Evolutionary conservation across 2,113 vertebrate species (phyloP).

Genomic region (Accipiter cooperii): DNA sequence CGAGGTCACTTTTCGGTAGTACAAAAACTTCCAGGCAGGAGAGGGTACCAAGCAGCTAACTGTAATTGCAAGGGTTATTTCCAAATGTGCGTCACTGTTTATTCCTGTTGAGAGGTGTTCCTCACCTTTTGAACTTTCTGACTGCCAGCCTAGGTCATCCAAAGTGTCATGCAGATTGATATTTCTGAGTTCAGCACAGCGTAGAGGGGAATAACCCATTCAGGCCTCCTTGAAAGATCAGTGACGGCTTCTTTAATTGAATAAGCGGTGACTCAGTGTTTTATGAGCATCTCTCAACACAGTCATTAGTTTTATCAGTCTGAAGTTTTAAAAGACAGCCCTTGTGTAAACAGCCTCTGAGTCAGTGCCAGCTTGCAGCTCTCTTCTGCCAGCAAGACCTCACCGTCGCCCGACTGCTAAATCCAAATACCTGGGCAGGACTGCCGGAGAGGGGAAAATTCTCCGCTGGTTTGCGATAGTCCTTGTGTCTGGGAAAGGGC

Average conservation of each 20-base stretch:
- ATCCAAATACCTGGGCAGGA: neutral
- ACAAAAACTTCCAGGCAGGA: conserved; percentile 22
- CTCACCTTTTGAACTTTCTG: conserved; percentile 30
- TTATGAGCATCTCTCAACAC: conserved; percentile 39
- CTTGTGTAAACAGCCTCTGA: conserved; percentile 3
- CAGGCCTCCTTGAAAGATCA: neutral
- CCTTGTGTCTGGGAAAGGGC: neutral
- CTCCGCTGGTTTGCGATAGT: neutral
- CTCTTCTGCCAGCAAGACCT: neutral
- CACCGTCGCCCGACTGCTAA: neutral
- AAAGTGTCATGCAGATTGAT: neutral
- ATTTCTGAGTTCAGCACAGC: neutral
- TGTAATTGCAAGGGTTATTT: conserved; percentile 33
- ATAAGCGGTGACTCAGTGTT: neutral
- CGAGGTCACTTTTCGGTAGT: neutral
- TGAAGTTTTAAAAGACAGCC: conserved; percentile 41
- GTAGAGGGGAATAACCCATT: neutral
- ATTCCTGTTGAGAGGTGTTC: conserved; percentile 10
- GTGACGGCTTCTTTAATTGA: neutral
- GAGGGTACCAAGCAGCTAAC: neutral
- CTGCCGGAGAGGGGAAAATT: neutral
- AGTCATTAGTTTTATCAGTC: conserved; percentile 44
- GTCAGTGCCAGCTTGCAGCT: neutral
- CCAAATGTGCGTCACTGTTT: neutral
- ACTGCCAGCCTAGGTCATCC: neutral